Base-by-base conservation (phyloP, 2,113 vertebrate genomes). In the Donacobius atricapilla region DNA sequence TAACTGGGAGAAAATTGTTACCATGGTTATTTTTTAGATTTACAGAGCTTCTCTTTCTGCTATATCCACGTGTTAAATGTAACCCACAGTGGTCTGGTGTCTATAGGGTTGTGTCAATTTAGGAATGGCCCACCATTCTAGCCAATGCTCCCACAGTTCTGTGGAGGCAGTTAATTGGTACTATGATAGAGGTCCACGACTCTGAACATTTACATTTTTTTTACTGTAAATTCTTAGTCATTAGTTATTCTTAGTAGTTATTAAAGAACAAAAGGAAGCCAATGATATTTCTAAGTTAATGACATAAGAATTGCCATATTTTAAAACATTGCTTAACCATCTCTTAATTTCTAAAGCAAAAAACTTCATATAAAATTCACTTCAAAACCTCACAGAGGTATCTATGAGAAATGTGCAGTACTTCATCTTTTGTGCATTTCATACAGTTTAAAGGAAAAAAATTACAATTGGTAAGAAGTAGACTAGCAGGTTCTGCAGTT, bases 11-110 rank as follows among this genome's bases (percentile, higher is more conserved):
- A 69, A 73, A 53, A 45, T 30, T 15, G 24, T 57, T 48, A 15
- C 35, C 2, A 3, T 17, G 2, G 5, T 58, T 39, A 5, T 24
- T 77, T 53, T 63, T 57, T 78, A 45, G 15, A 15, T 61, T 71
- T 71, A 54, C 12, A 33, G 23, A 56, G 13, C 7, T 1, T 56
- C 15, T 60, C 21, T 85, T 10, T 47, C 40, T n/a, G 2, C 21
- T 23, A 1, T 69, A 54, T 77, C 39, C 7, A 0, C 22, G 2
- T 1, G 0, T 19, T 61, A 48, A 21, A 33, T 12, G 6, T 35
- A 30, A 39, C 21, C 19, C 24, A 27, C 6, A 48, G 50, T 37
- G 25, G 8, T 40, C 47, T 66, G 22, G 2, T 66, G 25, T 57
- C n/a, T 58, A 1, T 35, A 68, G 28, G 31, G 42, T 10, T 78